Base-by-base conservation (phyloP, 1,140 invertebrate species). In the Phthorimaea operculella region DNA sequence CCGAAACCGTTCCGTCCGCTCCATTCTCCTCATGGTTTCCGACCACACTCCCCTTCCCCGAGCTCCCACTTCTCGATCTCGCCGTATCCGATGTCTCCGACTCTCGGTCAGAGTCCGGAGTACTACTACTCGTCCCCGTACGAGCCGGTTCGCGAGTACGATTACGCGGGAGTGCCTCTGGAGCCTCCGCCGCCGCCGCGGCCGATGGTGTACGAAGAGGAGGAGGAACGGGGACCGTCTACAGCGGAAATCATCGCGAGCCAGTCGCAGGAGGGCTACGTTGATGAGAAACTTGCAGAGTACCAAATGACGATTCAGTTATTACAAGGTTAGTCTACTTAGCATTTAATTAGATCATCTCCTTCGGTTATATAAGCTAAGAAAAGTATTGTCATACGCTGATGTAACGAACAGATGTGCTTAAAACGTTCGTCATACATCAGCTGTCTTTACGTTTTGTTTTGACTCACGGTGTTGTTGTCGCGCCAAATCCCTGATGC, bases 231-330 rank as follows among this genome's bases (percentile, higher is more conserved):
- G 59, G 93, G 93, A 21, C 91, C 91, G 6, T 93, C 93, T 51
- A 96, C 94, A 3, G 94, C 94, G 10, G 94, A 96, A 74, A 96
- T 96, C 58, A 96, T 97, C 58, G 94, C 94, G 33, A 92, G 91
- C 72, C 95, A 97, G 85, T 95, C 94, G 56, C 95, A 97, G 84
- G 95, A 97, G 86, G 81, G 81, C 48, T 97, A 96, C 74, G 90
- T 97, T 49, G 95, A 97, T 76, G 95, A 97, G 84, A 95, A 95
- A 78, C 89, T 97, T 69, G 93, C 94, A 7, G 94, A 97, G 84
- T 97, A 96, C 75, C 94, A 96, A 82, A 92, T 93, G 9, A 96
- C 95, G 9, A 97, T 97, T 80, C 92, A 93, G 64, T 90, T 93
- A 73, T 87, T 96, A 59, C 94, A 96, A 90, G 94, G 95, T 96